These are phyloP conservation scores for Actenoides lindsayi DNA, from an alignment of 2,113 vertebrate genomes.

Conservation along the genomic window DNA sequence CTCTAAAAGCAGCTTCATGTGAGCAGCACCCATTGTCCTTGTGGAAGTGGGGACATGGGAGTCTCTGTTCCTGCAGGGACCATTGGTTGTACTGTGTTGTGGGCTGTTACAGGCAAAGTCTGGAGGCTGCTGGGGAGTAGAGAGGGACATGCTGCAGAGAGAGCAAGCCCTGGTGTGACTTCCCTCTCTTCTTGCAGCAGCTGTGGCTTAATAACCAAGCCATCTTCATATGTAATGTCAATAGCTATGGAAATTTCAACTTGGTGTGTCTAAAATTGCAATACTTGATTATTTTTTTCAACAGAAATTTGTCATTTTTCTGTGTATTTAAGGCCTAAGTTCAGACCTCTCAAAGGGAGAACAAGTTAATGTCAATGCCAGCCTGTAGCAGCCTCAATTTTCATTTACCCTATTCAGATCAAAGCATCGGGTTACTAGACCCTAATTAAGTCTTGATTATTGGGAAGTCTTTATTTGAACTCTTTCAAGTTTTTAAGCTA, in stretches of 20 bases:
- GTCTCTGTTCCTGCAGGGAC: accelerated
- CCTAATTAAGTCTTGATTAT: not conserved
- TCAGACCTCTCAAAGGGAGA: not conserved
- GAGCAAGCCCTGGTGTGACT: not conserved
- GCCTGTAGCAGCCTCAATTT: not conserved
- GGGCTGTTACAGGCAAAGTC: not conserved
- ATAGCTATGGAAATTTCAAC: not conserved
- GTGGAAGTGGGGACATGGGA: accelerated
- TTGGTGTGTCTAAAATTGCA: not conserved
- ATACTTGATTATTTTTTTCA: not conserved
- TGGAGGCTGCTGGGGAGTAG: not conserved
- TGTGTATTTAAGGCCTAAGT: not conserved
- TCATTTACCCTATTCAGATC: not conserved
- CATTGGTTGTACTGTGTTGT: accelerated
- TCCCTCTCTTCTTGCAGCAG: not conserved
- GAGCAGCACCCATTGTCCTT: accelerated
- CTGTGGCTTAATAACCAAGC: not conserved
- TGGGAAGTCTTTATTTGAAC: not conserved
- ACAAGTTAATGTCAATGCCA: not conserved
- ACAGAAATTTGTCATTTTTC: not conserved
- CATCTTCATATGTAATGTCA: not conserved
- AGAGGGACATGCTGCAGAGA: not conserved
- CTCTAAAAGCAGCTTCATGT: not conserved
- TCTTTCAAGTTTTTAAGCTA: not conserved
- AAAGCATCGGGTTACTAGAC: not conserved